phyloP scores from a whole-genome alignment of 2,888 invertebrate species.

The Macrosoma leucophasiata region DNA sequence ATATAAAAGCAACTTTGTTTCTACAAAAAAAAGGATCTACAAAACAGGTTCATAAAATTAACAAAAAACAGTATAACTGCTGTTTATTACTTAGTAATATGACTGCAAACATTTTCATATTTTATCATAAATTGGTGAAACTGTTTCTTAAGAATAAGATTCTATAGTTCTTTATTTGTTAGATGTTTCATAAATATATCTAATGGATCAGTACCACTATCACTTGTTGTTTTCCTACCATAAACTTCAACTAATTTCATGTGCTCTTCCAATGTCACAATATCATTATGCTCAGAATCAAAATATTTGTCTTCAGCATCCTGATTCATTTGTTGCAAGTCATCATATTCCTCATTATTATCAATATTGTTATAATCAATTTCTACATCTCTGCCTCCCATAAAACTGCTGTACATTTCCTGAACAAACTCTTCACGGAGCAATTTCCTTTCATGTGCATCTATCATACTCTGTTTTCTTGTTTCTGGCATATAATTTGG shows the following conservation, averaged over 20 bases:
- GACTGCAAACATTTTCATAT: too few species aligned
- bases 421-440: slow-evolving; percentile 88
- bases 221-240: slow-evolving; percentile 37
- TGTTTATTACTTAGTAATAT: too few species aligned
- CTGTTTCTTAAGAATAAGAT: too few species aligned
- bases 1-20: too few species aligned
- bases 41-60: too few species aligned
- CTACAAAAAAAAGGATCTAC: too few species aligned
- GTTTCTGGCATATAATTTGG: slow-evolving; percentile 43
- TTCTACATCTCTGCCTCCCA: slow-evolving; percentile 86
- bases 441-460: slow-evolving; percentile 77
- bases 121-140: too few species aligned
- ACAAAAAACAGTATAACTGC: too few species aligned
- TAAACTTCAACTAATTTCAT: slow-evolving; percentile 56
- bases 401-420: slow-evolving; percentile 89
- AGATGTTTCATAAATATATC: slow-evolving; percentile 83
- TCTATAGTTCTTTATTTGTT: slow-evolving; percentile 52
- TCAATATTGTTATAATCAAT: slow-evolving; percentile 91
- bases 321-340: slow-evolving; percentile 77
- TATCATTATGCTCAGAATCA: slow-evolving; percentile 85
- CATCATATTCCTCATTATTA: slow-evolving; percentile 87
- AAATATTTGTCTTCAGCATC: slow-evolving; percentile 95
- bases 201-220: slow-evolving; percentile 77
- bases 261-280: slow-evolving; percentile 56
- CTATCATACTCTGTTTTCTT: slow-evolving; percentile 56